Base-by-base conservation (phyloP, 2,797 vertebrate genomes). In the Natrix natrix region DNA sequence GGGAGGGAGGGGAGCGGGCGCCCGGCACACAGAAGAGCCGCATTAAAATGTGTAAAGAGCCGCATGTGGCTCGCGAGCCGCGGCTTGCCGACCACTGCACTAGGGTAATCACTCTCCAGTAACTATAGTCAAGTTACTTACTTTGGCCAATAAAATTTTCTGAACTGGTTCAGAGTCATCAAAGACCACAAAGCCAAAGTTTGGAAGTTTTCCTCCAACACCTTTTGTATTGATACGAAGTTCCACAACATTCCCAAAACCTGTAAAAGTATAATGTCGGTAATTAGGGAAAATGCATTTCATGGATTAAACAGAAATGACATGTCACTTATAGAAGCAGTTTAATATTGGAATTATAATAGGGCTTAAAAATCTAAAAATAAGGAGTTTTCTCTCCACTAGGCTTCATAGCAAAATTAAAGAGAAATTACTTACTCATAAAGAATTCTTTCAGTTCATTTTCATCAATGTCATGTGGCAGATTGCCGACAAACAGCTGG, bases 141-240 rank as follows among this genome's bases (percentile, higher is more conserved):
- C 99, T 98, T 99, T 99, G 93, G 98, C 99, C 97, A 98, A 98
- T 97, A 99, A 97, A 97, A 99, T 99, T 97, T 98, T 98, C 96
- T 99, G 99, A 97, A 99, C 99, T 0, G 99, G 99, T 60, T 99
- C 99, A 52, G 98, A 98, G 96, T 99, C 99, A 1, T 99, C 99
- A 97, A 99, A 99, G 86, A 99, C 99, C 96, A 99, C 99, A 61
- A 99, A 99, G 93, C 99, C 99, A 96, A 99, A 99, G 97, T 99
- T 99, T 89, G 99, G 99, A 95, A 99, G 97, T 94, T 99, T 99
- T 93, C 99, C 99, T 92, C 99, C 98, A 91, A 99, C 98, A 54
- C 98, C 99, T 96, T 99, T 99, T 55, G 99, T 99, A 97, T 99
- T 99, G 96, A 99, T 99, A 94, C 99, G 98, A 97, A 99, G 98